phyloP scores from a whole-genome alignment of 2,888 invertebrate species.

The Ophion slaviceki region DNA sequence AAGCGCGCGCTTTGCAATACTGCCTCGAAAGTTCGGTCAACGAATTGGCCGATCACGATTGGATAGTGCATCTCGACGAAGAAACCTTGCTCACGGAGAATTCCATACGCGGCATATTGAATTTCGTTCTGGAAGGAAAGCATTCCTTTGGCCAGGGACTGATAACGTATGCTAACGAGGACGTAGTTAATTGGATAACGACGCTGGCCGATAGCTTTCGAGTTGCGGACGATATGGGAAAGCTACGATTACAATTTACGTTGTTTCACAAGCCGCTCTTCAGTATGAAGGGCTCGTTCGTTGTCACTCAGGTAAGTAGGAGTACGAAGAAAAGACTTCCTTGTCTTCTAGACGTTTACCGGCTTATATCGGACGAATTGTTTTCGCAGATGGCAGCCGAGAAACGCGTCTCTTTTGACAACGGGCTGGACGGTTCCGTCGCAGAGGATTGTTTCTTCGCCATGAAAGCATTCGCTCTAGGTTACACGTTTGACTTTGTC shows the following conservation, averaged over 20 bases:
- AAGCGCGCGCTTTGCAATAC: conserved; percentile 97
- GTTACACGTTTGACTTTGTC: conserved; percentile 96
- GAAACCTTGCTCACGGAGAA: conserved; percentile 97
- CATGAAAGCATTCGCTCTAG: conserved; percentile 96
- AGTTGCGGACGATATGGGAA: conserved; percentile 99
- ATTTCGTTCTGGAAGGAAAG: conserved; percentile 97
- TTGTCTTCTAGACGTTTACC: too few relatives aligned
- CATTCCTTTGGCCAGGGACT: conserved; percentile 98
- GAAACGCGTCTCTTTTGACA: conserved; percentile 96
- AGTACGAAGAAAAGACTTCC: not conserved
- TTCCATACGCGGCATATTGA: conserved; percentile 94
- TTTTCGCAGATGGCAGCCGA: conserved; percentile 92
- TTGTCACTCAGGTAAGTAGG: conserved; percentile 93
- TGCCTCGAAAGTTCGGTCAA: conserved; percentile 96
- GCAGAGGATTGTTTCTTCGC: conserved; percentile 99
- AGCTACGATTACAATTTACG: conserved; percentile 95
- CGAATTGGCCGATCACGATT: conserved; percentile 93
- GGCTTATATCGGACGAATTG: not conserved
- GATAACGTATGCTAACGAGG: conserved; percentile 98
- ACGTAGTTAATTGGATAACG: conserved; percentile 98
- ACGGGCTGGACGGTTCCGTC: conserved; percentile 98
- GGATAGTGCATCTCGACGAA: conserved; percentile 99
- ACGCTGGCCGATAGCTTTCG: conserved; percentile 98
- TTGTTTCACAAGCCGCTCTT: conserved; percentile 97
- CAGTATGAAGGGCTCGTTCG: conserved; percentile 99